phyloP scores from a whole-genome alignment of 2,113 vertebrate genomes.

The Oreotragus oreotragus region DNA sequence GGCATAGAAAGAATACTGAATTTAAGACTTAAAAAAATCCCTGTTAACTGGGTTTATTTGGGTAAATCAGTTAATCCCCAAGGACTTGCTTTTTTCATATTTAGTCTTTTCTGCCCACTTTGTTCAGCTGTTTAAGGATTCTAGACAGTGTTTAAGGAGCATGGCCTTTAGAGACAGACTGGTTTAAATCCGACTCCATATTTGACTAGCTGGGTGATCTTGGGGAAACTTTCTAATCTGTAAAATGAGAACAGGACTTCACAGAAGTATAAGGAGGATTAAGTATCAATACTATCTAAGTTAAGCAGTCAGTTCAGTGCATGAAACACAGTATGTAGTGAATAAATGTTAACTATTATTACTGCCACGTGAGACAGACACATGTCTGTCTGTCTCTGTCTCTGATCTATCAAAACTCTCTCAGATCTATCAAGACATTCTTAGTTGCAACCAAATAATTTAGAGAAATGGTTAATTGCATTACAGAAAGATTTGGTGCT shows the following conservation, averaged over 20 bases:
- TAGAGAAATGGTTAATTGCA: neutral
- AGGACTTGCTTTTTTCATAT: neutral
- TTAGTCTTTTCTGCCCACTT: neutral
- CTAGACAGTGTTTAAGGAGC: neutral
- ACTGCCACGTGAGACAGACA: neutral
- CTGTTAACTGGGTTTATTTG: neutral
- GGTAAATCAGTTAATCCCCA: neutral
- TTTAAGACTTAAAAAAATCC: constrained; percentile 2
- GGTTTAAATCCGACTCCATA: neutral
- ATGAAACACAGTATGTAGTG: neutral
- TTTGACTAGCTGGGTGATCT: neutral
- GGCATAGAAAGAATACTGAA: neutral
- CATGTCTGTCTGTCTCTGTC: neutral
- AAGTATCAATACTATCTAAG: neutral
- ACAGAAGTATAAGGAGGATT: neutral
- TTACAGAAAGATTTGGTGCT: neutral
- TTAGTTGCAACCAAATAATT: neutral
- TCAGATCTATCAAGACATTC: neutral
- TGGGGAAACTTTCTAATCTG: neutral
- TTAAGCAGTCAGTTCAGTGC: neutral
- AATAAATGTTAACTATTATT: neutral
- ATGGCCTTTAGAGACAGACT: neutral
- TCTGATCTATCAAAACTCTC: neutral
- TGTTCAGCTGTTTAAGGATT: neutral
- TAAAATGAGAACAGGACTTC: neutral